Evolutionary conservation across 2,888 invertebrate genomes (phyloP).

Genomic region (Tuta absoluta): DNA sequence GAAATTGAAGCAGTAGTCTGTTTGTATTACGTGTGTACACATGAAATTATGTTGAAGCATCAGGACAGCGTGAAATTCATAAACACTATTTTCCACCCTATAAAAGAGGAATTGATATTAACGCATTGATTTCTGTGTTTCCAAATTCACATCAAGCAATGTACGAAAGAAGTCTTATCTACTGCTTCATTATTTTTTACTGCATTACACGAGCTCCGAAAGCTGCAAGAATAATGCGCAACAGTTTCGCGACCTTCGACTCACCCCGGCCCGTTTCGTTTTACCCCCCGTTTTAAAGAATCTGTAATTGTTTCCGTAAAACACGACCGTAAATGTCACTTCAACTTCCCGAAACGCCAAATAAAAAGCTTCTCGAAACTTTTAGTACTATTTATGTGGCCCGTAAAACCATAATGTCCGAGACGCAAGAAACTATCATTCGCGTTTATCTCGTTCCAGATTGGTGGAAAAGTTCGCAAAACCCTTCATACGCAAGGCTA

Average conservation of each 20-base stretch:
- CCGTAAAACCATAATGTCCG: constrained; percentile 19
- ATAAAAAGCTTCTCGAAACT: constrained; percentile 16
- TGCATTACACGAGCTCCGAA: neutral
- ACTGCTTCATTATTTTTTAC: neutral
- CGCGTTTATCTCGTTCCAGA: neutral
- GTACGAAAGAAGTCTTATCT: too few species aligned
- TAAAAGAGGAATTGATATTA: too few species aligned
- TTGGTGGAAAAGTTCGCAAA: neutral
- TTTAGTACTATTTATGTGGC: constrained; percentile 3
- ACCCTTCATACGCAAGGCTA: too few species aligned
- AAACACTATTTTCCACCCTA: too few species aligned
- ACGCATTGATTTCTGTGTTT: too few species aligned
- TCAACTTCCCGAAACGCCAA: constrained; percentile 31
- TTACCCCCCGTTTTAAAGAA: neutral
- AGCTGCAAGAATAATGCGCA: constrained; percentile 1
- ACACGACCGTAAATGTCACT: constrained; percentile 40
- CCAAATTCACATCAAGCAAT: too few species aligned
- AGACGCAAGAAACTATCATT: constrained; percentile 7
- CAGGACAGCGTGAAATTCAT: too few species aligned
- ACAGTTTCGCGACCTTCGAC: constrained; percentile 4
- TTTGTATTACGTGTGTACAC: too few species aligned
- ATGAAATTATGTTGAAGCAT: too few species aligned
- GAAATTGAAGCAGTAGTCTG: too few species aligned
- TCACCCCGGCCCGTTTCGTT: neutral
- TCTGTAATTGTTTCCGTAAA: neutral